Conservation (phyloP, 2,113 vertebrate species). For the Indicator indicator region DNA sequence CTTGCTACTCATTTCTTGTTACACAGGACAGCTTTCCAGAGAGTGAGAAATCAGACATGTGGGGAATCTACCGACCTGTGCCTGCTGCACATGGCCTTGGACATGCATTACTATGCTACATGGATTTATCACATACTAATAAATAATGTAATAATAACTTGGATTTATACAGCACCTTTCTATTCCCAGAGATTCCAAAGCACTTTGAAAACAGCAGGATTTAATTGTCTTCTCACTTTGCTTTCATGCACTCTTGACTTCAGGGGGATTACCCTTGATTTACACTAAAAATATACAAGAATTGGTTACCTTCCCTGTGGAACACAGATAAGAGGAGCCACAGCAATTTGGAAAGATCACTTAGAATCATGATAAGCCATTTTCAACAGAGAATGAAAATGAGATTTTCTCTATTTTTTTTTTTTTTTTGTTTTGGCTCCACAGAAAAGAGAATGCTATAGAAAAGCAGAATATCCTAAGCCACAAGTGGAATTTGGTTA, state of each 20-base stretch:
- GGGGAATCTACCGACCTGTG: not conserved
- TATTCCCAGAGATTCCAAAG: slow-evolving; percentile 45
- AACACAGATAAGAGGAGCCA: not conserved
- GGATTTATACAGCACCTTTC: not conserved
- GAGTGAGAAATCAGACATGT: not conserved
- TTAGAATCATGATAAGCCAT: not conserved
- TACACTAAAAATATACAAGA: slow-evolving; percentile 5
- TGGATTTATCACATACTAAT: not conserved
- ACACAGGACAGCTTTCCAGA: not conserved
- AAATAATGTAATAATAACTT: not conserved
- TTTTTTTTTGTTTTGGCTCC: accelerated
- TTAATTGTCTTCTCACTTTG: slow-evolving; percentile 40
- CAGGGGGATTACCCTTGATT: not conserved
- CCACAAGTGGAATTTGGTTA: not conserved
- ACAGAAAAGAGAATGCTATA: not conserved
- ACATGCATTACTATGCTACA: not conserved
- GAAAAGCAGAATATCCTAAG: not conserved
- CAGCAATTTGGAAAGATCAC: not conserved
- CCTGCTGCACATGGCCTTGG: not conserved
- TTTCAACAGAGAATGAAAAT: not conserved
- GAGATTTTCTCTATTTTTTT: not conserved
- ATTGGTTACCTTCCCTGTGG: not conserved
- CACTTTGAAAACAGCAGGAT: slow-evolving; percentile 17
- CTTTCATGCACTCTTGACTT: slow-evolving; percentile 9
- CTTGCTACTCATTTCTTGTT: not conserved